These are phyloP conservation scores for Chironomus tentans DNA, from an alignment of 2,888 invertebrate genomes.

Conservation along the genomic window DNA sequence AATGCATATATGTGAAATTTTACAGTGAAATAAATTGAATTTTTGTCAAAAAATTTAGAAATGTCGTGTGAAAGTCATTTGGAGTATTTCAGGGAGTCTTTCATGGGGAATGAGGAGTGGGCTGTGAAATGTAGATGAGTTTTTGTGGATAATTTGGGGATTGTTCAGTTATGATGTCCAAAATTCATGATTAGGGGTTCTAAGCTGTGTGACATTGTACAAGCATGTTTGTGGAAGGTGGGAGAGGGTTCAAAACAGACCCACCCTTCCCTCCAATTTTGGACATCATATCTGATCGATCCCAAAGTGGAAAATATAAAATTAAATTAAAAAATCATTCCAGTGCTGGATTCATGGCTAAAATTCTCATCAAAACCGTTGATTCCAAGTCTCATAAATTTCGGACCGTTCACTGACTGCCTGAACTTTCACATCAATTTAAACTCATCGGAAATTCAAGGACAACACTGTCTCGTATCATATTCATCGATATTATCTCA, in stretches of 20 bases:
- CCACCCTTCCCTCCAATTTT: too few relatives aligned
- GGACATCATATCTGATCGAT: too few relatives aligned
- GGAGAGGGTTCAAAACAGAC: too few relatives aligned
- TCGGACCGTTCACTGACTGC: not conserved
- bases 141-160: not conserved
- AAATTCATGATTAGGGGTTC: too few relatives aligned
- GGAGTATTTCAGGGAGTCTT: not conserved
- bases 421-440: not conserved
- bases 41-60: not conserved
- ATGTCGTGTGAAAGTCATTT: conserved; percentile 1
- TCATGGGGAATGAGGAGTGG: not conserved
- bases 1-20: too few relatives aligned
- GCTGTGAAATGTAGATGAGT: not conserved
- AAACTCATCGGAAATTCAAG: not conserved
- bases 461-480: not conserved
- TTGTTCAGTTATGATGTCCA: too few relatives aligned
- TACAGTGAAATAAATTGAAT: not conserved
- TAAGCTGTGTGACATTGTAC: too few relatives aligned
- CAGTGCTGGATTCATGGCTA: not conserved
- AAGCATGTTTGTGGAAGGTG: too few relatives aligned
- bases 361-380: not conserved
- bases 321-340: not conserved
- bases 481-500: not conserved
- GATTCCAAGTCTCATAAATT: not conserved
- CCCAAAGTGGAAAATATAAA: too few relatives aligned